These are phyloP conservation scores for Bombycilla garrulus DNA, from an alignment of 2,113 vertebrate genomes.

Conservation along the genomic window DNA sequence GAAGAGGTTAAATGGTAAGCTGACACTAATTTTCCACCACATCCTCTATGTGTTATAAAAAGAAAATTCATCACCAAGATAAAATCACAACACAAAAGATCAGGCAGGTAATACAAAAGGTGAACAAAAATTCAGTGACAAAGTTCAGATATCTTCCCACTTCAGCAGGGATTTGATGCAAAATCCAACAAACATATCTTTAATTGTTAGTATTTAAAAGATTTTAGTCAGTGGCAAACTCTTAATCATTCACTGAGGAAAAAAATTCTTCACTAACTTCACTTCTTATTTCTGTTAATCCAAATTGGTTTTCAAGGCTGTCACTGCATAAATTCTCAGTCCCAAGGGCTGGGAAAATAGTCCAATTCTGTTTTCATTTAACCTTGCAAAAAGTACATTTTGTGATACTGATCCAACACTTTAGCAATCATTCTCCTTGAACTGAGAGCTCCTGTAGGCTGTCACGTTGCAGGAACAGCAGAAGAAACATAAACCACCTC, in stretches of 20 bases:
- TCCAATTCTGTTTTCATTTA: constrained; percentile 13
- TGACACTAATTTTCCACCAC: constrained; percentile 10
- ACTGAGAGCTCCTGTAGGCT: not conserved
- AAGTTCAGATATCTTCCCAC: not conserved
- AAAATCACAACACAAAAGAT: constrained; percentile 33
- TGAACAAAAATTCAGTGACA: not conserved
- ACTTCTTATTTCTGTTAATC: constrained; percentile 12
- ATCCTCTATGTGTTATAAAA: constrained; percentile 6
- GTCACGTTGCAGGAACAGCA: not conserved
- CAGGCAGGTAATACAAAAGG: constrained; percentile 7
- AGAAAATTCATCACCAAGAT: constrained; percentile 48
- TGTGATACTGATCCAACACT: not conserved
- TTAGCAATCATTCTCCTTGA: not conserved
- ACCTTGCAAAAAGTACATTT: constrained; percentile 30
- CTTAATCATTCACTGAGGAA: not conserved
- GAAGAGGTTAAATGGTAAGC: constrained; percentile 21
- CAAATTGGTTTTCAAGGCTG: constrained; percentile 17
- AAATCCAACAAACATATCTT: not conserved
- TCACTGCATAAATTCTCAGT: not conserved
- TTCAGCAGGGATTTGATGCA: not conserved
- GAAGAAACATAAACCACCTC: not conserved
- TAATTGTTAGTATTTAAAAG: constrained; percentile 24
- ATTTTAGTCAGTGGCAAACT: not conserved
- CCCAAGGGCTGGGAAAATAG: not conserved
- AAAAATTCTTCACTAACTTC: not conserved